phyloP scores from a whole-genome alignment of 2,113 vertebrate genomes.

The Gallinago media region DNA sequence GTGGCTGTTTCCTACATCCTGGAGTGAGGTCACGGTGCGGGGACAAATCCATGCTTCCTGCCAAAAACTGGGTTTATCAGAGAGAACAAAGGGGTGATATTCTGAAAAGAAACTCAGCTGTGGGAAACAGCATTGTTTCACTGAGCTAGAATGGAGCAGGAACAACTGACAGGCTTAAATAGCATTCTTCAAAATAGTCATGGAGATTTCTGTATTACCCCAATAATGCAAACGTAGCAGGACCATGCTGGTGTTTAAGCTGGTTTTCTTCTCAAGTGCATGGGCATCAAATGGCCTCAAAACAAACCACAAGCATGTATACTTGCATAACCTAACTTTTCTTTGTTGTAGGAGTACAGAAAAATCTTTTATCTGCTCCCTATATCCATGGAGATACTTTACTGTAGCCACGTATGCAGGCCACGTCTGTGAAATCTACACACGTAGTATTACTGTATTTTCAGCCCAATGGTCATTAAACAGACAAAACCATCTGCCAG shows the following conservation, averaged over 20 bases:
- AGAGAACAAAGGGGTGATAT: constrained; percentile 15
- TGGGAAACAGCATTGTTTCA: background rate
- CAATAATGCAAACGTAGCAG: background rate
- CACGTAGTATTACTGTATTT: background rate
- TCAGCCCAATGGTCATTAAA: background rate
- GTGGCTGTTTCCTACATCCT: background rate
- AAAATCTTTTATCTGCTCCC: background rate
- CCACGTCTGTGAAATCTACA: background rate
- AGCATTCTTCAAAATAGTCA: background rate
- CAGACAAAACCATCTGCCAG: background rate
- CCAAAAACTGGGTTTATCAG: background rate
- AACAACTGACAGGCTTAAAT: background rate
- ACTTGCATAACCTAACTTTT: background rate
- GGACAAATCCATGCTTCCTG: constrained; percentile 36
- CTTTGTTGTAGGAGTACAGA: background rate
- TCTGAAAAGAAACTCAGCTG: background rate
- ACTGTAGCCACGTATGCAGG: background rate
- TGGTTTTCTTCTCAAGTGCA: background rate
- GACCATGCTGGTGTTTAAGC: background rate
- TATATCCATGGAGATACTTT: background rate
- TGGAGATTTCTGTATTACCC: background rate
- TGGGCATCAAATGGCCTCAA: background rate
- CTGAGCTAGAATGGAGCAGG: background rate
- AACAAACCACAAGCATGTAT: background rate
- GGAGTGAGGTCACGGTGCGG: background rate